phyloP scores from a whole-genome alignment of 2,113 vertebrate species.

The Rostratula benghalensis region DNA sequence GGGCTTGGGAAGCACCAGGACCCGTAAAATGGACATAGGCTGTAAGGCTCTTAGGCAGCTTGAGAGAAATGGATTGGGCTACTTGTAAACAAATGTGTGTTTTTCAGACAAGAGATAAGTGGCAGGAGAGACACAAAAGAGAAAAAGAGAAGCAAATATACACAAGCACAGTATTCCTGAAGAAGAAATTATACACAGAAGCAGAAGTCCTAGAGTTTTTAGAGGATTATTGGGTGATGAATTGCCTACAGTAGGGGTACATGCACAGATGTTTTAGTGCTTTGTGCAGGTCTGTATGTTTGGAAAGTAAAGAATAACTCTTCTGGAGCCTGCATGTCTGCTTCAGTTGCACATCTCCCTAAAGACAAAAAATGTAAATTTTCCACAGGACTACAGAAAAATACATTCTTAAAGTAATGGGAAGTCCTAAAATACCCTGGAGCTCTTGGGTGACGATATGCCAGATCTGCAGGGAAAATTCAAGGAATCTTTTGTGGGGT shows the following conservation, averaged over 20 bases:
- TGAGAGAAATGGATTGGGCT: not conserved
- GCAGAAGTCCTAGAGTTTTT: not conserved
- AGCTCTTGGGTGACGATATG: not conserved
- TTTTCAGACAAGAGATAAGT: not conserved
- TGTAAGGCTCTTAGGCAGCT: not conserved
- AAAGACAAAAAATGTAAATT: constrained; percentile 1
- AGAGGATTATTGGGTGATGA: not conserved
- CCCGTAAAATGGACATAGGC: not conserved
- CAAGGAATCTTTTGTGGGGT: not conserved
- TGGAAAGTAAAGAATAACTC: constrained; percentile 15
- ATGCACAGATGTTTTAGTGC: not conserved
- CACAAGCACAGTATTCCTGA: not conserved
- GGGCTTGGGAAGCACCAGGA: not conserved
- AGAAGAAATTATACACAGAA: not conserved
- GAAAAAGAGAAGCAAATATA: not conserved
- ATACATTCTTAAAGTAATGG: not conserved
- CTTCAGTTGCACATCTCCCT: not conserved
- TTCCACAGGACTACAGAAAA: not conserved
- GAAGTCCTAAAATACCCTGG: not conserved
- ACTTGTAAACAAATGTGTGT: not conserved
- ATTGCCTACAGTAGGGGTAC: not conserved
- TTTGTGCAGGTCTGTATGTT: not conserved
- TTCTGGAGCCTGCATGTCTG: not conserved
- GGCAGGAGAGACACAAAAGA: not conserved
- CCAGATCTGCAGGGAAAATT: not conserved